Percentiles rank a stretch among this genome's conserved stretches.
These are phyloP conservation scores for Melanogrammus aeglefinus DNA, from an alignment of 2,797 vertebrate species.

Conservation along the genomic window DNA sequence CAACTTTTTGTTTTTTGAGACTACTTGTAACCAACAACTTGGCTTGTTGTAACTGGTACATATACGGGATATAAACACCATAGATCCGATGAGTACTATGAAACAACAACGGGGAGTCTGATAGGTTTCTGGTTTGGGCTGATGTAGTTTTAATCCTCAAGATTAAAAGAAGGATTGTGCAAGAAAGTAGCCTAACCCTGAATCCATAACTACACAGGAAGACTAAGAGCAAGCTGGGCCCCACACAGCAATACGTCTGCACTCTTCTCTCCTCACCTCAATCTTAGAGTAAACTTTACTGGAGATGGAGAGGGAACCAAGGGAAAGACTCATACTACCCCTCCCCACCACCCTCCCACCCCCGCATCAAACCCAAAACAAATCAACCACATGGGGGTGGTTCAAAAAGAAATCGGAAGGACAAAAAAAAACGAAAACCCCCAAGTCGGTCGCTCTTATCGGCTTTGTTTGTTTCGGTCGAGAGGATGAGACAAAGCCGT, in stretches of 20 bases:
- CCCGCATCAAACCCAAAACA: not conserved
- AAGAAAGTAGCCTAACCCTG: too few species aligned
- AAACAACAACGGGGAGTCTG: too few species aligned
- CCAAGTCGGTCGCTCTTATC: constrained; percentile 58
- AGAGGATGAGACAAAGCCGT: constrained; percentile 66
- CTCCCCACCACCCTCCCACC: too few species aligned
- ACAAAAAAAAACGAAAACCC: constrained; percentile 60
- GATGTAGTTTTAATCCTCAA: too few species aligned
- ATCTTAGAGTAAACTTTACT: constrained; percentile 1
- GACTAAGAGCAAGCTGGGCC: not conserved
- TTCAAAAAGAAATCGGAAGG: constrained; percentile 55
- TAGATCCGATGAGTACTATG: too few species aligned
- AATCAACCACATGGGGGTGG: constrained; percentile 54
- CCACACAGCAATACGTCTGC: not conserved
- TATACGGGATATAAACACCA: too few species aligned
- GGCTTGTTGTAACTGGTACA: too few species aligned
- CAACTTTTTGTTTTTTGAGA: too few species aligned
- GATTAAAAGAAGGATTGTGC: too few species aligned
- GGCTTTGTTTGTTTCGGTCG: constrained; percentile 60
- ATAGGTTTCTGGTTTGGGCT: too few species aligned
- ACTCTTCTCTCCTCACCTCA: not conserved
- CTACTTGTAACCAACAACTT: too few species aligned
- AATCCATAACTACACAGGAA: not conserved
- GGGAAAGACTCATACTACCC: not conserved
- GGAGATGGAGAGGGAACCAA: not conserved